These are phyloP conservation scores for Diacarnus erythraeanus DNA, from an alignment of 37 sponge, comb jelly and placozoan genomes.

Conservation along the genomic window DNA sequence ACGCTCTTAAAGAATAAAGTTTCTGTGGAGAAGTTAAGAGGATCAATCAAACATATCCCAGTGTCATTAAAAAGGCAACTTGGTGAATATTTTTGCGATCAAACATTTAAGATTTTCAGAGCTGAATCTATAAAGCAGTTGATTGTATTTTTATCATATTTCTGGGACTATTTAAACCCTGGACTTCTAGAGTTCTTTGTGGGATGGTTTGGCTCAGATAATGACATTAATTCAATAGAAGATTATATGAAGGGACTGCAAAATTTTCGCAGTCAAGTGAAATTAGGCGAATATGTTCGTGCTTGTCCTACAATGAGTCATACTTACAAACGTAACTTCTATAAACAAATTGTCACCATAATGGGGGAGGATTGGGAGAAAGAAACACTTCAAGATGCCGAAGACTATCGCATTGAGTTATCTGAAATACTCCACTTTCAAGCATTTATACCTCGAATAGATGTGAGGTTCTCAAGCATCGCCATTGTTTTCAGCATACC, in stretches of 20 bases:
- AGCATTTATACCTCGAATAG: background rate
- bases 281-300: background rate
- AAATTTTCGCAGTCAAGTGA: background rate
- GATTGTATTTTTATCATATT: background rate
- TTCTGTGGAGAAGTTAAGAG: background rate
- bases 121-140: background rate
- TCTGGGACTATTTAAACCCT: background rate
- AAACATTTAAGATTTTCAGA: background rate
- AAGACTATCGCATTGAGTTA: background rate
- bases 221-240: background rate
- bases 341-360: background rate
- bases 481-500: background rate
- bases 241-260: background rate
- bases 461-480: background rate
- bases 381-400: background rate
- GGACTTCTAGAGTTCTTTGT: background rate
- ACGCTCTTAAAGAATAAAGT: background rate
- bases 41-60: background rate
- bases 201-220: background rate
- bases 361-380: background rate
- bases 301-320: background rate
- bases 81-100: background rate
- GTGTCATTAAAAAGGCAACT: background rate
- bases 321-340: background rate
- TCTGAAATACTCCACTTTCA: background rate